These are phyloP conservation scores for Pampusana beccarii DNA, from an alignment of 2,113 vertebrate species.

Conservation along the genomic window DNA sequence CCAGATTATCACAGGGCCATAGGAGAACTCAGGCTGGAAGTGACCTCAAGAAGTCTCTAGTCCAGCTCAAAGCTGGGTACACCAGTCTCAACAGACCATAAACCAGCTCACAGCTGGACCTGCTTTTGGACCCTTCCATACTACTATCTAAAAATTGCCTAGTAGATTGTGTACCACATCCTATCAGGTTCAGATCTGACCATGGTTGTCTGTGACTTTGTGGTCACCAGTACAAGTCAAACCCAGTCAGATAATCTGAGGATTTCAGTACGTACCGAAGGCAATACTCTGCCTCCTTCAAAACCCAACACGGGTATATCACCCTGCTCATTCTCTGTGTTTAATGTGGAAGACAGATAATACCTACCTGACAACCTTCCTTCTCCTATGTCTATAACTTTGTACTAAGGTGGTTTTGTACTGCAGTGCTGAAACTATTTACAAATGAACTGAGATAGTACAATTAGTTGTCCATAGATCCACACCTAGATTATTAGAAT, in stretches of 20 bases:
- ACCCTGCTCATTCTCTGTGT: not conserved
- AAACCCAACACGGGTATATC: not conserved
- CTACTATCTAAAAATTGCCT: not conserved
- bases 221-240: not conserved
- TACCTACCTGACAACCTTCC: not conserved
- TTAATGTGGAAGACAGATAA: not conserved
- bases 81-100: accelerated
- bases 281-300: not conserved
- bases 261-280: not conserved
- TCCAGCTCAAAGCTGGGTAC: not conserved
- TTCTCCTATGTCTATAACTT: not conserved
- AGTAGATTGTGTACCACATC: not conserved
- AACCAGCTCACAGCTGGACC: not conserved
- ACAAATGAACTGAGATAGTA: not conserved
- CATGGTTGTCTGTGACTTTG: not conserved
- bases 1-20: not conserved
- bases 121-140: accelerated
- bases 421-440: not conserved
- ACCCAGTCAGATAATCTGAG: not conserved
- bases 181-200: not conserved
- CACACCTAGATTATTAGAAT: not conserved
- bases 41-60: not conserved
- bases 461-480: not conserved
- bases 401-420: not conserved
- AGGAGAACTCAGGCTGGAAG: not conserved